A percentile compares a stretch with the other conserved stretches of the same genome.
Conservation (phyloP, 2,113 vertebrate species). For the Mormyrus lacerda region DNA sequence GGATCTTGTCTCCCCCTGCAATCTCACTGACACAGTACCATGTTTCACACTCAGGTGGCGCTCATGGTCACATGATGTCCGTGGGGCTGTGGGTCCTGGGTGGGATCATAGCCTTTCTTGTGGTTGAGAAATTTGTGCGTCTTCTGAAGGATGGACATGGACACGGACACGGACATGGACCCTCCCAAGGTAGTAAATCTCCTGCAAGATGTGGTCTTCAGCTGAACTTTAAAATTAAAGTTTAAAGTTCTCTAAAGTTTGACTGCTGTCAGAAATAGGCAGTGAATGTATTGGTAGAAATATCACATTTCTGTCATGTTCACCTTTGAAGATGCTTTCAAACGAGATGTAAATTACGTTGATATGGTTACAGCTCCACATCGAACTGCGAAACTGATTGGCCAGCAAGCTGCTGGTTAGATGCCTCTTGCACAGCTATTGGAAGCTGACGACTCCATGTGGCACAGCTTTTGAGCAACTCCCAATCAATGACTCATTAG, state of each 20-base stretch:
- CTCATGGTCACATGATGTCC: conserved; percentile 73
- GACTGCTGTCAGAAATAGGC: not conserved
- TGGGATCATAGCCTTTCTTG: conserved; percentile 81
- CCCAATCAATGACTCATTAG: not conserved
- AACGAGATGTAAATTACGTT: not conserved
- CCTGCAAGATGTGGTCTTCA: not conserved
- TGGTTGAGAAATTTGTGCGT: conserved; percentile 83
- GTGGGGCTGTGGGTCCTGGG: conserved; percentile 83
- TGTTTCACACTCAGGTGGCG: conserved; percentile 48
- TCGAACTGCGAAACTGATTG: not conserved
- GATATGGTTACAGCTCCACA: not conserved
- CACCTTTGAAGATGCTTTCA: not conserved
- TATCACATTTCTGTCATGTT: not conserved
- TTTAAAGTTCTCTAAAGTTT: not conserved
- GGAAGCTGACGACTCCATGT: not conserved
- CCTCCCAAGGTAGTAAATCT: conserved; percentile 44
- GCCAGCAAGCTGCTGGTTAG: not conserved
- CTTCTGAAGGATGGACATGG: conserved; percentile 71
- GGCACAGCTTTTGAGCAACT: not conserved
- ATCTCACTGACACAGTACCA: not conserved
- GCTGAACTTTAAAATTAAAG: not conserved
- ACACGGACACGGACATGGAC: conserved; percentile 56
- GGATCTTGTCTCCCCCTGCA: not conserved
- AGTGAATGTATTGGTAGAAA: not conserved
- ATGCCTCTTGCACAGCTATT: not conserved